Evolutionary conservation across 2,888 invertebrate species (phyloP).

Genomic region (Linnaemya vulpina): DNA sequence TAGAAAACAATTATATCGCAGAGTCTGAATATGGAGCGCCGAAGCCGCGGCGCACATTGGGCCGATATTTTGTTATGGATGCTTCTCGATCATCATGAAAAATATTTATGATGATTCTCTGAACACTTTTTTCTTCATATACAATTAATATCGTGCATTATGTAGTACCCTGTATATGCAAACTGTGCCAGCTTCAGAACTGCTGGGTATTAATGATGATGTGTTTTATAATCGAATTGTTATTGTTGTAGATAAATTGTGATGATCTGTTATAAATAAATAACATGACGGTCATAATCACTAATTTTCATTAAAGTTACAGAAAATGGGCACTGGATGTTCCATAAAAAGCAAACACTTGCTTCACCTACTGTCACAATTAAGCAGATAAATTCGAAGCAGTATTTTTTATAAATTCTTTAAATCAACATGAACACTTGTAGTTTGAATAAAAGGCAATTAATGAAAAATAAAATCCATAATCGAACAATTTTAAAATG

Average conservation of each 20-base stretch:
- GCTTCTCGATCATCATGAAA: no score
- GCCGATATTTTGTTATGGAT: no score
- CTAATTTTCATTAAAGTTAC: no score
- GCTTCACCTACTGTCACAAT: background rate
- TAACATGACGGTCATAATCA: no score
- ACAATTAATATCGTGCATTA: no score
- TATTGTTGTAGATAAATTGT: constrained; percentile 15
- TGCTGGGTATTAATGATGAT: constrained; percentile 21
- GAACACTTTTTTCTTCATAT: no score
- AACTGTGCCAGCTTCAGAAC: background rate
- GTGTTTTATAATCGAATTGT: constrained; percentile 14
- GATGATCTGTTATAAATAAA: constrained; percentile 29
- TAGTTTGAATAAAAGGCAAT: constrained; percentile 53
- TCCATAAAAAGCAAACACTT: background rate
- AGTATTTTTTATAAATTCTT: background rate
- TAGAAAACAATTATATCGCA: no score
- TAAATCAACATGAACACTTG: constrained; percentile 51
- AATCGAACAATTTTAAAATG: background rate
- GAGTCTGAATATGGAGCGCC: no score
- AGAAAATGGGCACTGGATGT: no score
- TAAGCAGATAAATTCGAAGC: constrained; percentile 25
- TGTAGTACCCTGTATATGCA: no score
- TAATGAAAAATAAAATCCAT: constrained; percentile 48
- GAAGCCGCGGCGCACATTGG: no score
- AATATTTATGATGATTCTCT: no score